Evolutionary conservation across 1,140 invertebrate species (phyloP).

Genomic region (Limonius californicus): DNA sequence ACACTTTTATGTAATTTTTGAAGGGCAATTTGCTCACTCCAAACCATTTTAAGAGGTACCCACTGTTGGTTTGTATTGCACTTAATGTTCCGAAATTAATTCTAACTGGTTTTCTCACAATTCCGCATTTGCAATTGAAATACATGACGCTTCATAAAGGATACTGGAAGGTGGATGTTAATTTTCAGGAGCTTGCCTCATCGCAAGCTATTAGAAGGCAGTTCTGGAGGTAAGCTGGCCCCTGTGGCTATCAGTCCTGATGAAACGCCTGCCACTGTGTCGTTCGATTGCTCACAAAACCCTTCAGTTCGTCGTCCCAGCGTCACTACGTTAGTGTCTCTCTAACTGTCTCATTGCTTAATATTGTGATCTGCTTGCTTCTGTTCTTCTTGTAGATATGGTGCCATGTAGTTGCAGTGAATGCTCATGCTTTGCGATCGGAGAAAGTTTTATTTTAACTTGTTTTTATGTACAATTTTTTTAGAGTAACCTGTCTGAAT

Average conservation of each 20-base stretch:
- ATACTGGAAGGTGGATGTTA: constrained; percentile 22
- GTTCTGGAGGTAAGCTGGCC: constrained; percentile 52
- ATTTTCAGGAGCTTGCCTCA: constrained; percentile 50
- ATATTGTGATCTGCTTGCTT: background rate
- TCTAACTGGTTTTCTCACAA: no score
- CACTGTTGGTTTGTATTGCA: no score
- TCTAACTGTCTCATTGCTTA: constrained; percentile 16
- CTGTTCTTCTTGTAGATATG: background rate
- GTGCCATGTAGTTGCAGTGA: background rate
- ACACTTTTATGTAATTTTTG: no score
- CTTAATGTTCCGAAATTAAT: no score
- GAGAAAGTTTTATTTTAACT: no score
- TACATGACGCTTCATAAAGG: no score
- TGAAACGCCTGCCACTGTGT: constrained; percentile 29
- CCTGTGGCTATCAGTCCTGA: constrained; percentile 53
- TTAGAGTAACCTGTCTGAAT: no score
- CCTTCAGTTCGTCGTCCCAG: constrained; percentile 40
- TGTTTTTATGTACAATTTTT: no score
- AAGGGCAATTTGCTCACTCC: no score
- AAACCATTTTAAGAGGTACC: no score
- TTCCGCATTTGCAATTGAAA: no score
- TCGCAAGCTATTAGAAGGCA: constrained; percentile 54
- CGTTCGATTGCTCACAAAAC: constrained; percentile 31
- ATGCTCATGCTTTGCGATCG: no score
- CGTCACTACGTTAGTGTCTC: constrained; percentile 44